Conservation (phyloP, 2,113 vertebrate species). For the Hystrix cristata region DNA sequence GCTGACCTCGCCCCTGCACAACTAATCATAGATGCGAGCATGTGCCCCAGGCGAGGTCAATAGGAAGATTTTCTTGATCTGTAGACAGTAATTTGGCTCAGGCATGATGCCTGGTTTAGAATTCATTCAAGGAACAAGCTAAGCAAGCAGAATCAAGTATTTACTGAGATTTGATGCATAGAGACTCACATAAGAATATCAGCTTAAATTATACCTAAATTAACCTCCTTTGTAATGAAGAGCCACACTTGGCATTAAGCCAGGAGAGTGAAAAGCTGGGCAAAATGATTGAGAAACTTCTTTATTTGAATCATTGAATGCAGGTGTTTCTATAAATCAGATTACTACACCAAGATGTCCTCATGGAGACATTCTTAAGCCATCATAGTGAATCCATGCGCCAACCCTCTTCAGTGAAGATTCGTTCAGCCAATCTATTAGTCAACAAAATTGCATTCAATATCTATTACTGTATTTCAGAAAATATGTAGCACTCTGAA, state of each 20-base stretch:
- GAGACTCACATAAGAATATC: neutral
- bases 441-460: neutral
- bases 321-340: neutral
- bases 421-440: neutral
- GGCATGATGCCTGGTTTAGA: neutral
- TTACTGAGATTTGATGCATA: neutral
- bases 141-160: neutral
- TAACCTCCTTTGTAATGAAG: neutral
- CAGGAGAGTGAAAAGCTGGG: neutral
- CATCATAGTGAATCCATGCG: neutral
- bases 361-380: neutral
- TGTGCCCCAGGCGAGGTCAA: neutral
- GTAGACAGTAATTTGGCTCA: neutral
- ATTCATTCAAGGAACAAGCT: neutral
- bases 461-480: neutral
- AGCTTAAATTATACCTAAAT: neutral
- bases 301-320: neutral
- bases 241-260: neutral
- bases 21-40: neutral
- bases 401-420: neutral
- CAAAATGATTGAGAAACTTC: neutral
- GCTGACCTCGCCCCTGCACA: neutral
- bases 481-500: neutral
- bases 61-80: neutral
- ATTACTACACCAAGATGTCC: neutral